phyloP scores from a whole-genome alignment of 2,113 vertebrate genomes.

The Ctenomys sociabilis region DNA sequence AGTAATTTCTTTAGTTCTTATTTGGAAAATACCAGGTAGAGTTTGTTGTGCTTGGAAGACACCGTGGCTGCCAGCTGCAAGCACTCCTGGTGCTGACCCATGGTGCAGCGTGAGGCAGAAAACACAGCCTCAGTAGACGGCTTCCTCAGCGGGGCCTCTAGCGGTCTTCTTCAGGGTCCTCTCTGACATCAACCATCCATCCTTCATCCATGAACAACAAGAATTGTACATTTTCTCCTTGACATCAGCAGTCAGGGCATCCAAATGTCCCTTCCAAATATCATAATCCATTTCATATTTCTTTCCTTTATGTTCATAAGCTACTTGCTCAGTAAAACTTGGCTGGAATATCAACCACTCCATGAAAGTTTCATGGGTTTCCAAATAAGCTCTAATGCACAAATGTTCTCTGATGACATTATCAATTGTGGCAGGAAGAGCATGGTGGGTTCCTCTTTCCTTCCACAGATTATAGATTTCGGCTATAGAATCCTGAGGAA shows the following conservation, averaged over 20 bases:
- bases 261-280: slow-evolving; percentile 93
- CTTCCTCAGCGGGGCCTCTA: slow-evolving; percentile 91
- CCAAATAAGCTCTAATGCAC: slow-evolving; percentile 97
- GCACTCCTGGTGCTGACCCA: slow-evolving; percentile 94
- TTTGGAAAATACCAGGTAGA: slow-evolving; percentile 96
- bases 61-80: slow-evolving; percentile 94
- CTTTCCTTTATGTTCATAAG: slow-evolving; percentile 96
- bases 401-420: slow-evolving; percentile 97
- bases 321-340: slow-evolving; percentile 96
- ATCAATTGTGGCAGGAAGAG: slow-evolving; percentile 93
- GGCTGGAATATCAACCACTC: slow-evolving; percentile 94
- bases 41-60: slow-evolving; percentile 93
- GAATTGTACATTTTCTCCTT: slow-evolving; percentile 99
- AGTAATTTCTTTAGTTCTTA: slow-evolving; percentile 93
- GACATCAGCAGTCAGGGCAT: slow-evolving; percentile 94
- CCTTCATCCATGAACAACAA: slow-evolving; percentile 97
- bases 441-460: slow-evolving; percentile 90
- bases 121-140: slow-evolving; percentile 94
- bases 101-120: slow-evolving; percentile 93
- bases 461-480: slow-evolving; percentile 96
- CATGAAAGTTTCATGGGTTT: slow-evolving; percentile 97
- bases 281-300: slow-evolving; percentile 95
- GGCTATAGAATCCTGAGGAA: slow-evolving; percentile 96
- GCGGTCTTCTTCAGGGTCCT: slow-evolving; percentile 92
- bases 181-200: slow-evolving; percentile 98